Base-by-base conservation (phyloP, 2,113 vertebrate genomes). In the Egretta garzetta region DNA sequence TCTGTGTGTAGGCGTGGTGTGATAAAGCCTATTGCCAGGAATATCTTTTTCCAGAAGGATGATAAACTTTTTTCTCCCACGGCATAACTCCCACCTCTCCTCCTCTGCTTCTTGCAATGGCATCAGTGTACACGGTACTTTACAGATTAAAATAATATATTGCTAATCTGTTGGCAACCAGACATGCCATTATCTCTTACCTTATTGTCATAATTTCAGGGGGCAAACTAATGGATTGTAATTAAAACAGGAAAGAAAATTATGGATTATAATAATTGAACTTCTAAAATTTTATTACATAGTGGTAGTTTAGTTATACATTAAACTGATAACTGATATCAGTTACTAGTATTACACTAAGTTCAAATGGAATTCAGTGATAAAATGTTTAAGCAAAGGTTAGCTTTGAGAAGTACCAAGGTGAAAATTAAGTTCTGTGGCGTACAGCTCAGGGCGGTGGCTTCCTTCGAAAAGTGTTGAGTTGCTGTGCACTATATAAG, bases 1-100 rank as follows among this genome's bases (percentile, higher is more conserved):
- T 91, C 66, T 18, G 5, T 88, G 62, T 87, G 85, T 95, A 76
- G 96, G 93, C 64, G 30, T 6, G 9, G 8, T 73, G 41, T 73
- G 84, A 82, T 71, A 80, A 93, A 91, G n/a, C 74, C 53, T 76
- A 9, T 53, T 88, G 49, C 84, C 21, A 55, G 84, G 81, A 96
- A 90, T 95, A 91, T 82, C 60, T 93, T 82, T 30, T 80, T 80
- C 58, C 62, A 90, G 87, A 80, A 88, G 45, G 53, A 53, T 79
- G 71, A 50, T 52, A 8, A 11, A 24, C 19, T 67, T 79, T 80
- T 75, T 86, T 82, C 66, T 88, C 81, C 79, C 55, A 49, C 77
- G 0, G 30, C 15, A 1, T 35, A 87, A 93, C 90, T 97, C 92
- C 93, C 62, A 97, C 91, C 49, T 70, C 12, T 95, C 64, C 47